Conservation (phyloP, 53 echinoderm and acorn worm genomes). For the Stichopus horrens region DNA sequence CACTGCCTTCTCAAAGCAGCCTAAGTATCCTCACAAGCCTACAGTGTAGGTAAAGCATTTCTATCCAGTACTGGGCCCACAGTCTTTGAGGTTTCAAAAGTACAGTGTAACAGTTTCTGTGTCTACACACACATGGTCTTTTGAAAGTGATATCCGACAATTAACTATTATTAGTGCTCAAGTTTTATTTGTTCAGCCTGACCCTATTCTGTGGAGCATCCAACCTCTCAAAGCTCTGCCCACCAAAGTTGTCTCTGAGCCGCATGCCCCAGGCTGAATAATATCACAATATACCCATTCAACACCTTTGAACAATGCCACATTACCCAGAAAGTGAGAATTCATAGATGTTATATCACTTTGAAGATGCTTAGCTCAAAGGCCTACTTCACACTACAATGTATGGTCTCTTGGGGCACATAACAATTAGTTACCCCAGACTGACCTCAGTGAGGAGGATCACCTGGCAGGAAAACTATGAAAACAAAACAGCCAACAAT, state of each 20-base stretch:
- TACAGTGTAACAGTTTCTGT: not conserved
- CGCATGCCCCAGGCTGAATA: not conserved
- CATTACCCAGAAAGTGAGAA: slow-evolving; percentile 10
- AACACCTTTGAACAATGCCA: slow-evolving; percentile 25
- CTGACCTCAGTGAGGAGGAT: not conserved
- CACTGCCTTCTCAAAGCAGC: no score
- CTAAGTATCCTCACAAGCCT: no score
- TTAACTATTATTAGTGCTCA: not conserved
- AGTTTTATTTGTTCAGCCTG: slow-evolving; percentile 10
- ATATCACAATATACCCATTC: slow-evolving; percentile 6
- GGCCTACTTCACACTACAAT: not conserved
- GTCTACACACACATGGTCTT: not conserved
- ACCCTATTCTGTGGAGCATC: not conserved
- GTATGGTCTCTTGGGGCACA: not conserved
- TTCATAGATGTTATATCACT: not conserved
- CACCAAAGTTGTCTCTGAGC: not conserved
- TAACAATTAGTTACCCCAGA: not conserved
- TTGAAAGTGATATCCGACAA: not conserved
- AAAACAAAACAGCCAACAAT: no score
- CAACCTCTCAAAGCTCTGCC: not conserved
- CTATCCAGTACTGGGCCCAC: no score
- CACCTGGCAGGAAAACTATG: not conserved
- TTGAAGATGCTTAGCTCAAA: not conserved
- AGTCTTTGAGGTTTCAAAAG: not conserved
- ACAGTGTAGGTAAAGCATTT: no score